A percentile compares a stretch with the other conserved stretches of the same genome.
Conservation (phyloP, 2,888 invertebrate genomes). For the Dynastes grantii region DNA sequence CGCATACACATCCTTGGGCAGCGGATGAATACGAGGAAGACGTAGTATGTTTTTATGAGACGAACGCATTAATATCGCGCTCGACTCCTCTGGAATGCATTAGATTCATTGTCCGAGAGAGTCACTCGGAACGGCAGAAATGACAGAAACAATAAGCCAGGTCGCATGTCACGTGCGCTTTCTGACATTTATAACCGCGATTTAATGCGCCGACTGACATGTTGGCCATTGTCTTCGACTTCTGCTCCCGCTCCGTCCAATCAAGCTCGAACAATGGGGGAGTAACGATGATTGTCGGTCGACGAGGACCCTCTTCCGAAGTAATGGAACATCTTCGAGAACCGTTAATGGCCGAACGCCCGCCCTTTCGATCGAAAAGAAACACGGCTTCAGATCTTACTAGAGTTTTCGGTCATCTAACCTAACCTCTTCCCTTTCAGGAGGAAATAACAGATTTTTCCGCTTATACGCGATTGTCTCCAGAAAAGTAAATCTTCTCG, state of each 20-base stretch:
- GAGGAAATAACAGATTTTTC: slow-evolving; percentile 29
- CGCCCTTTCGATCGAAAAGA: slow-evolving; percentile 50
- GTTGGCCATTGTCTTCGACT: slow-evolving; percentile 63
- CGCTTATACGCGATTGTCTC: slow-evolving; percentile 29
- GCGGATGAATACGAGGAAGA: slow-evolving; percentile 51
- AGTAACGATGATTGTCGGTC: slow-evolving; percentile 70
- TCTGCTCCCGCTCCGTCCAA: slow-evolving; percentile 62
- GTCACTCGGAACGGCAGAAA: slow-evolving; percentile 54
- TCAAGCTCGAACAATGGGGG: slow-evolving; percentile 67
- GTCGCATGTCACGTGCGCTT: slow-evolving; percentile 62
- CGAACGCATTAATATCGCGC: slow-evolving; percentile 61
- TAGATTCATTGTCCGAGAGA: slow-evolving; percentile 52
- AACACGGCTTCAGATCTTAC: slow-evolving; percentile 22
- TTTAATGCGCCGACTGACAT: slow-evolving; percentile 66
- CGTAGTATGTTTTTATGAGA: slow-evolving; percentile 55
- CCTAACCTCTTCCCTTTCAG: slow-evolving; percentile 17
- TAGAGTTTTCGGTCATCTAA: slow-evolving; percentile 43
- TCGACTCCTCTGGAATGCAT: slow-evolving; percentile 61
- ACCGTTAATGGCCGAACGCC: slow-evolving; percentile 67
- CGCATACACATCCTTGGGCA: not conserved
- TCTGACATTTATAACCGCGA: slow-evolving; percentile 68
- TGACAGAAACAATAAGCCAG: slow-evolving; percentile 67
- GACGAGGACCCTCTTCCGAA: slow-evolving; percentile 65
- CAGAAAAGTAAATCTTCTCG: slow-evolving; percentile 26
- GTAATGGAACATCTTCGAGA: slow-evolving; percentile 69